Conservation (phyloP, 2,888 invertebrate genomes). For the Siphonodentalium dalli region DNA sequence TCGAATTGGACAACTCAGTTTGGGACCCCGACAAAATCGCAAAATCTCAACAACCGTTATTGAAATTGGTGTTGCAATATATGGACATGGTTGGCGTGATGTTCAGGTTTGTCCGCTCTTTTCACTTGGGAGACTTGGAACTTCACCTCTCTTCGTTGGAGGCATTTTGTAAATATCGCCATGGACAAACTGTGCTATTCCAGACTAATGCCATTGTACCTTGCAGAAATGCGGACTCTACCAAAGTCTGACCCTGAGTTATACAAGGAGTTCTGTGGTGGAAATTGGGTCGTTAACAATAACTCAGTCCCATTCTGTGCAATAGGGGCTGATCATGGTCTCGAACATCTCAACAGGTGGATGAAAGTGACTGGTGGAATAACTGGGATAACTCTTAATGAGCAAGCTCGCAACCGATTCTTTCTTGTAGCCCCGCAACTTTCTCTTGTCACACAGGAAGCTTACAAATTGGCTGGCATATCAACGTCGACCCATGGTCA, state of each 20-base stretch:
- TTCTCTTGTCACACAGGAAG: neutral
- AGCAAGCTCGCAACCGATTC: neutral
- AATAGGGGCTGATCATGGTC: slow-evolving; percentile 7
- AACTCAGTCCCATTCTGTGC: slow-evolving; percentile 8
- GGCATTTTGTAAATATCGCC: slow-evolving; percentile 6
- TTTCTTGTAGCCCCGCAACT: slow-evolving; percentile 3
- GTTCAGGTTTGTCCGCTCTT: neutral
- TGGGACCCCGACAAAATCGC: too few species aligned
- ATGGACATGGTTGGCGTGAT: neutral
- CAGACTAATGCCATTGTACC: slow-evolving; percentile 8
- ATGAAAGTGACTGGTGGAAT: slow-evolving; percentile 14
- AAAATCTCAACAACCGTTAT: too few species aligned
- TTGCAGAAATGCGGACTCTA: slow-evolving; percentile 4
- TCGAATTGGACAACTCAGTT: too few species aligned
- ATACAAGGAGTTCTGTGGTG: neutral
- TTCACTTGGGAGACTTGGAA: neutral
- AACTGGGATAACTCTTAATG: slow-evolving; percentile 6
- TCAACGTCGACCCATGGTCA: neutral
- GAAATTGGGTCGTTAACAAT: slow-evolving; percentile 10
- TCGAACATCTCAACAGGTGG: slow-evolving; percentile 6
- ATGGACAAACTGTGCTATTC: slow-evolving; percentile 8
- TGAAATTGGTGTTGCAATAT: slow-evolving; percentile 1
- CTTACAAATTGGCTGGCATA: neutral
- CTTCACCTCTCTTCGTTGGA: slow-evolving; percentile 6
- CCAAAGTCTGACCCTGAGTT: neutral